A percentile compares a stretch with the other conserved stretches of the same genome.
Evolutionary conservation across 37 sponge, comb jelly and placozoan genomes (phyloP).

Genomic region (Bolinopsis microptera): DNA sequence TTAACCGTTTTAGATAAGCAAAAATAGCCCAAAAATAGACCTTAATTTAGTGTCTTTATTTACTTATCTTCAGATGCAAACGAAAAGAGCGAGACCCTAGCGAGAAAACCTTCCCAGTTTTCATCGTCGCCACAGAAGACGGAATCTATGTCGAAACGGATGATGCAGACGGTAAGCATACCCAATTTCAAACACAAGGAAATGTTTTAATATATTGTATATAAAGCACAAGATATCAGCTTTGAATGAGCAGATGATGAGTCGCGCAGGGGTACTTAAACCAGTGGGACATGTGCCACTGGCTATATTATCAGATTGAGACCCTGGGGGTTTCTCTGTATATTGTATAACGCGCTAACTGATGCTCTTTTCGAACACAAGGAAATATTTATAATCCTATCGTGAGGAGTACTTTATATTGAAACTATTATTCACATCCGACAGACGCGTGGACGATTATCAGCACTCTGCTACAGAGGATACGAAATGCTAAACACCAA

Average conservation of each 20-base stretch:
- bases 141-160: slow-evolving; percentile 10
- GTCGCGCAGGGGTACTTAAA: slow-evolving; percentile 59
- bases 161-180: neutral
- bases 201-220: neutral
- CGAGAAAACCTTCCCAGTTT: slow-evolving; percentile 30
- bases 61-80: neutral
- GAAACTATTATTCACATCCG: neutral
- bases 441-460: slow-evolving; percentile 53
- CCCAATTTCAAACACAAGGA: slow-evolving; percentile 31
- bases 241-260: slow-evolving; percentile 24
- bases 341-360: slow-evolving; percentile 33
- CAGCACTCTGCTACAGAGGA: slow-evolving; percentile 41
- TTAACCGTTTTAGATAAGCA: too few species aligned
- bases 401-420: neutral
- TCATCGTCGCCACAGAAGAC: slow-evolving; percentile 2
- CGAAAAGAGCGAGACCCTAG: neutral
- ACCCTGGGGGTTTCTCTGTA: neutral
- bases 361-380: slow-evolving; percentile 33
- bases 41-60: too few species aligned
- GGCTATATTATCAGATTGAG: neutral
- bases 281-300: slow-evolving; percentile 1
- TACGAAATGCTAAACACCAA: neutral
- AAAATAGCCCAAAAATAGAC: too few species aligned
- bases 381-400: neutral
- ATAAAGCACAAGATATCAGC: neutral